Evolutionary conservation across 2,888 invertebrate genomes (phyloP), one percentile per base, ranked within the genome.

Genomic region (Ophonus ardosiacus): DNA sequence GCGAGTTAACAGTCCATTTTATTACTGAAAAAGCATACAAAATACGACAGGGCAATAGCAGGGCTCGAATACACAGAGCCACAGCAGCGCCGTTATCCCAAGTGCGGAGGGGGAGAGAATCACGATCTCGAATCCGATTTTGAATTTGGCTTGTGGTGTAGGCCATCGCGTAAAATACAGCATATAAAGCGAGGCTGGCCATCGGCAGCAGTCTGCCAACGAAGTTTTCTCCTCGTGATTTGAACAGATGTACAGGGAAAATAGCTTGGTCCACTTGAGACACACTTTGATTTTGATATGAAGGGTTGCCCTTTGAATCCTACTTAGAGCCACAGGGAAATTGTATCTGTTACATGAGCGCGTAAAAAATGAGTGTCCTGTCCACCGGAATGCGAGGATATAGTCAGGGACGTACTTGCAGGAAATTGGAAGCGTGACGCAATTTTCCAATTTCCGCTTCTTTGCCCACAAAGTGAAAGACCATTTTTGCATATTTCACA

Each of bases 301-400:
- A 68, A 65, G 71, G 71, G 43, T 57, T 82, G 68, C 68, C 81
- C 81, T 82, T 82, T 82, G 81, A 82, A 82, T 82, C 81, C 81
- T 71, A 82, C 81, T 82, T 82, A 82, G 68, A 17, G 71, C 56
- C 63, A 81, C 68, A 71, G 81, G 81, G 81, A 82, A 82, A 82
- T 82, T 82, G 81, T 82, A 71, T 71, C 68, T 68, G 65, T 68
- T 59, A 71, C 68, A 65, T 68, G 81, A 43, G 51, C 51, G 31
- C 40, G 68, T 68, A 82, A 82, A 81, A 80, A 81, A 81, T 63
- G 40, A 43, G 61, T 81, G 74, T 43, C 18, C 51, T 51, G 51
- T 51, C 51, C 21, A 13, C 17, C 21, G 51, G 51, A 74, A 74
- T 51, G 18, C 74, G 18, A 17, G 51, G 51, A 18, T 74, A 51